phyloP scores from a whole-genome alignment of 2,888 invertebrate species.

The Heliconius ethilla region DNA sequence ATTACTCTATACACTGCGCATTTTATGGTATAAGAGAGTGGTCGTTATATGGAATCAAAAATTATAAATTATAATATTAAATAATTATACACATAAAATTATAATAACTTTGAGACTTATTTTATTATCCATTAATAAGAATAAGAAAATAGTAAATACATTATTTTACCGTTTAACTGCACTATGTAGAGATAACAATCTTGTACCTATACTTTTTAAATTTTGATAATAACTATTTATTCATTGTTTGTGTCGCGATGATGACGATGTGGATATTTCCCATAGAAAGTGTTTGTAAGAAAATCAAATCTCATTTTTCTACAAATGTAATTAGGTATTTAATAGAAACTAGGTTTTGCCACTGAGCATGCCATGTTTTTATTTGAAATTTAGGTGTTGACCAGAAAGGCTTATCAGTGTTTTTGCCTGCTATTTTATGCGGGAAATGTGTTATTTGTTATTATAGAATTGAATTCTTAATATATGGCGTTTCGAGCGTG shows the following conservation, averaged over 20 bases:
- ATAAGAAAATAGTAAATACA: not conserved
- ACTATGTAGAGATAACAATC: not conserved
- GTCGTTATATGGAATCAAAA: not conserved
- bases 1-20: too few relatives aligned
- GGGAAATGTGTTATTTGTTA: not conserved
- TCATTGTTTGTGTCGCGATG: too few relatives aligned
- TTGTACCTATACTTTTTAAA: too few relatives aligned
- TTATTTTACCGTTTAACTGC: not conserved
- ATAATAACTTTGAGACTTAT: not conserved
- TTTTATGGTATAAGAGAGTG: too few relatives aligned
- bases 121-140: not conserved
- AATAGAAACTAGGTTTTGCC: not conserved
- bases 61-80: not conserved
- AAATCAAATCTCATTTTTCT: too few relatives aligned
- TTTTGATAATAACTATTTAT: too few relatives aligned
- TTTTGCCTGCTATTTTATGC: not conserved
- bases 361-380: not conserved
- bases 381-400: not conserved
- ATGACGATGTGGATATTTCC: too few relatives aligned
- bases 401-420: not conserved
- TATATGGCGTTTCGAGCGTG: too few relatives aligned
- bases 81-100: not conserved
- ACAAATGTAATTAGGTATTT: too few relatives aligned
- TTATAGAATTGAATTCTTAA: too few relatives aligned
- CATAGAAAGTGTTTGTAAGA: too few relatives aligned